Conservation (phyloP, 2,888 invertebrate species). For the Limulus polyphemus region DNA sequence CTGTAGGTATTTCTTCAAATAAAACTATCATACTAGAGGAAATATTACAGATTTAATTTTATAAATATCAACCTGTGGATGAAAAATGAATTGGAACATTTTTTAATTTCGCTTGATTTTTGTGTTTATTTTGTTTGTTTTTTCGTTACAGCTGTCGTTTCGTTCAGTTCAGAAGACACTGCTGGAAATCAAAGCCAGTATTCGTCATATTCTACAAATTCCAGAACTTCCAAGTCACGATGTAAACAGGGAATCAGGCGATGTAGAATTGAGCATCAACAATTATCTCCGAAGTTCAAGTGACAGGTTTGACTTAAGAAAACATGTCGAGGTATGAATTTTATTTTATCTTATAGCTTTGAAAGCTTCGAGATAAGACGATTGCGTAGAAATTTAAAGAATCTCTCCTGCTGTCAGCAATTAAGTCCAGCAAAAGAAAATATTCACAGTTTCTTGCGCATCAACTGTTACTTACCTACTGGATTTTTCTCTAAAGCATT, state of each 20-base stretch:
- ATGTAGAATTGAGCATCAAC: slow-evolving; percentile 42
- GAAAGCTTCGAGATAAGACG: neutral
- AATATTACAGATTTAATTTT: too few relatives aligned
- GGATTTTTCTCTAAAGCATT: too few relatives aligned
- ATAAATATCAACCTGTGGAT: too few relatives aligned
- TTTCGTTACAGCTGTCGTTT: slow-evolving; percentile 51
- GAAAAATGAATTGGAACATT: slow-evolving; percentile 5
- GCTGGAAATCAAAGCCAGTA: slow-evolving; percentile 57
- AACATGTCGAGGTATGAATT: slow-evolving; percentile 40
- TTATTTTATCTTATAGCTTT: neutral
- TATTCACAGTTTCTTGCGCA: too few relatives aligned
- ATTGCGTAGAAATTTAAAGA: too few relatives aligned
- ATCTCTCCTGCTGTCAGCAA: too few relatives aligned
- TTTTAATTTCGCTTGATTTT: too few relatives aligned
- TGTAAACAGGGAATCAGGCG: slow-evolving; percentile 24
- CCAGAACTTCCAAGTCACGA: slow-evolving; percentile 28
- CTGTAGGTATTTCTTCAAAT: too few relatives aligned
- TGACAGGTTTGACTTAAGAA: slow-evolving; percentile 49
- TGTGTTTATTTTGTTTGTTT: slow-evolving; percentile 7
- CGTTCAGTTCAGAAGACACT: slow-evolving; percentile 53
- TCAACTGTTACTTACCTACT: too few relatives aligned
- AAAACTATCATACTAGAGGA: too few relatives aligned
- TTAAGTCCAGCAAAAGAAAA: too few relatives aligned
- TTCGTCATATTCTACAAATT: slow-evolving; percentile 50
- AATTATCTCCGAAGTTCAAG: slow-evolving; percentile 55